Evolutionary conservation across 2,888 invertebrate genomes (phyloP).

Genomic region (Geophilus truncorum): DNA sequence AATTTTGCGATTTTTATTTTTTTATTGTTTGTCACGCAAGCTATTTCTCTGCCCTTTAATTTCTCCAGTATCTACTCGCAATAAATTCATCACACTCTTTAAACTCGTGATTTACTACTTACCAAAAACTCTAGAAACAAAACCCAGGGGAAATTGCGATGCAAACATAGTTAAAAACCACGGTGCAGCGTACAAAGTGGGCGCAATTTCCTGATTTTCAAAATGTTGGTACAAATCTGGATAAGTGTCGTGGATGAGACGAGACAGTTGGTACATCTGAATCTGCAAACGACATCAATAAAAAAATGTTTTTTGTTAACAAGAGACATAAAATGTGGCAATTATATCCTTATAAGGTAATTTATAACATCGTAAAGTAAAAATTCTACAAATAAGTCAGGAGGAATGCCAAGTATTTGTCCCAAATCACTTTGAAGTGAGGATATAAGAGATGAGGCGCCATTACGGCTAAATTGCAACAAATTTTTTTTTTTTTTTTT

Average conservation of each 20-base stretch:
- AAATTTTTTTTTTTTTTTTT: too few species aligned
- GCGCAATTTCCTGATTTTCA: slow-evolving; percentile 74
- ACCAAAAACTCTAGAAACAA: slow-evolving; percentile 92
- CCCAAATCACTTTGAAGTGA: too few species aligned
- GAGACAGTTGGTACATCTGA: slow-evolving; percentile 86
- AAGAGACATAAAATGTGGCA: too few species aligned
- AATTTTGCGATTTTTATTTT: not conserved
- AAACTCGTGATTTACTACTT: slow-evolving; percentile 39
- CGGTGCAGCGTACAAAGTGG: slow-evolving; percentile 91
- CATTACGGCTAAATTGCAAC: too few species aligned
- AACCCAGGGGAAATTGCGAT: slow-evolving; percentile 92
- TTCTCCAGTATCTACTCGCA: not conserved
- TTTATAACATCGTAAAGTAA: too few species aligned
- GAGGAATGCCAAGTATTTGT: too few species aligned
- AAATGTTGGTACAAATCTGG: slow-evolving; percentile 79
- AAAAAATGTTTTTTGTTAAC: slow-evolving; percentile 21
- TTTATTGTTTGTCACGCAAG: not conserved
- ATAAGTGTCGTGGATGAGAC: slow-evolving; percentile 72
- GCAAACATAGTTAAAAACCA: slow-evolving; percentile 95
- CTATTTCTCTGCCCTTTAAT: not conserved
- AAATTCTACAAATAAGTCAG: too few species aligned
- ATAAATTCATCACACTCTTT: not conserved
- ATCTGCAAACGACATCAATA: slow-evolving; percentile 46
- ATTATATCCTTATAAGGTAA: too few species aligned
- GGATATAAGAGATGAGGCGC: too few species aligned